Percentiles rank a stretch among this genome's conserved stretches.
phyloP scores from a whole-genome alignment of 2,113 vertebrate genomes.

The Phyllopteryx taeniolatus region DNA sequence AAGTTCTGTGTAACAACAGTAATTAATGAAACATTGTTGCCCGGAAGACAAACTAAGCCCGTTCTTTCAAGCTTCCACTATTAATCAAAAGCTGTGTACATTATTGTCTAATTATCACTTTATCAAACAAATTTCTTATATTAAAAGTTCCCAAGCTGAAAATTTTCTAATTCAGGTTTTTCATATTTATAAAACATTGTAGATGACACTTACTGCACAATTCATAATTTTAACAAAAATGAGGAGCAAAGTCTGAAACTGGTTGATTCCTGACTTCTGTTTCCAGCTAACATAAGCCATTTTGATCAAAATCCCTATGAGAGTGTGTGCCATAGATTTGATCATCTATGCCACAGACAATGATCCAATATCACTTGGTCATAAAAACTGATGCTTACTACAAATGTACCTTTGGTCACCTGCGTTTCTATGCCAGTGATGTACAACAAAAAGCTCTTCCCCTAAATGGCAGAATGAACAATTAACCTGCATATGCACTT shows the following conservation, averaged over 20 bases:
- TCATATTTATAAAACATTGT: not conserved
- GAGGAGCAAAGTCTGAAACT: not conserved
- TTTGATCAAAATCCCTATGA: too few species aligned
- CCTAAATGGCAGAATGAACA: not conserved
- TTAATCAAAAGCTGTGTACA: not conserved
- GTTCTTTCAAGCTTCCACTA: not conserved
- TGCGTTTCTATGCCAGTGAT: not conserved
- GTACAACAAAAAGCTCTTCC: too few species aligned
- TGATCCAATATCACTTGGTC: too few species aligned
- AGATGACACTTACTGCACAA: not conserved
- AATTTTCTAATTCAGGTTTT: not conserved
- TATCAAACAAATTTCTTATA: not conserved
- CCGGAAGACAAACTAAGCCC: not conserved
- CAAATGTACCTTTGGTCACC: not conserved
- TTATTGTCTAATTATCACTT: not conserved
- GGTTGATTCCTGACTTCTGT: not conserved
- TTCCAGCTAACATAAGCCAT: not conserved
- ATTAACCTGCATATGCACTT: not conserved
- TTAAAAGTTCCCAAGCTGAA: not conserved
- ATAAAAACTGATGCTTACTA: too few species aligned
- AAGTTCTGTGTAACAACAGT: not conserved
- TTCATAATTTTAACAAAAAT: not conserved
- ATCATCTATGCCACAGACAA: too few species aligned
- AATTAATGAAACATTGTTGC: not conserved
- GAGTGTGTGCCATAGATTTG: too few species aligned